These are phyloP conservation scores for Sthenelais limicola DNA, from an alignment of 2,888 invertebrate species.

Conservation along the genomic window DNA sequence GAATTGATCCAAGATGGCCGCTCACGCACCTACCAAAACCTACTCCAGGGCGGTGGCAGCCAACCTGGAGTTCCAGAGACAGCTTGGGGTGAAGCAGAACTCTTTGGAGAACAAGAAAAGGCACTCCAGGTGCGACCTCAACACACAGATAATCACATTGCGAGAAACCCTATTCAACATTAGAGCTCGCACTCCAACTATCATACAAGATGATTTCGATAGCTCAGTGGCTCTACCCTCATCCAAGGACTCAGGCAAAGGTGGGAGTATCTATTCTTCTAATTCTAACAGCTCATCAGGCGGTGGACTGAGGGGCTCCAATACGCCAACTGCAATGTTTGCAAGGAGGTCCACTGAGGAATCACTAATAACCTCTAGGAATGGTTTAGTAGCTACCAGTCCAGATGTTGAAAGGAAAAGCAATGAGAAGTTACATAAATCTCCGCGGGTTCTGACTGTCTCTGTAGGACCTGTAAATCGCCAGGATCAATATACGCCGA, in stretches of 20 bases:
- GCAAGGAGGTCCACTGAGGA: background rate
- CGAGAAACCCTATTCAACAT: slow-evolving; percentile 32
- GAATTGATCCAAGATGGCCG: too few relatives aligned
- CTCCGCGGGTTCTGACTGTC: background rate
- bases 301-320: too few relatives aligned
- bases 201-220: background rate
- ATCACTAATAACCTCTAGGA: background rate
- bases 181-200: slow-evolving; percentile 10
- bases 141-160: slow-evolving; percentile 33
- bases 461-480: slow-evolving; percentile 7
- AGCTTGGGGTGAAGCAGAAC: slow-evolving; percentile 2
- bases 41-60: slow-evolving; percentile 23
- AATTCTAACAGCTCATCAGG: too few relatives aligned
- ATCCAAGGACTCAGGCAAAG: background rate
- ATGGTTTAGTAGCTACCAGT: slow-evolving; percentile 2
- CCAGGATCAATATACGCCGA: too few relatives aligned
- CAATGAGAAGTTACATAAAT: background rate
- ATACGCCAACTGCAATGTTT: background rate
- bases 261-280: background rate
- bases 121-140: slow-evolving; percentile 26
- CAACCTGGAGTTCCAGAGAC: slow-evolving; percentile 31
- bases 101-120: slow-evolving; percentile 3
- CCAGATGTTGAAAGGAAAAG: background rate
- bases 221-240: background rate
- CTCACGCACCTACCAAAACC: slow-evolving; percentile 18